These are phyloP conservation scores for Saxidomus purpurata DNA, from an alignment of 1,140 invertebrate genomes.

Conservation along the genomic window DNA sequence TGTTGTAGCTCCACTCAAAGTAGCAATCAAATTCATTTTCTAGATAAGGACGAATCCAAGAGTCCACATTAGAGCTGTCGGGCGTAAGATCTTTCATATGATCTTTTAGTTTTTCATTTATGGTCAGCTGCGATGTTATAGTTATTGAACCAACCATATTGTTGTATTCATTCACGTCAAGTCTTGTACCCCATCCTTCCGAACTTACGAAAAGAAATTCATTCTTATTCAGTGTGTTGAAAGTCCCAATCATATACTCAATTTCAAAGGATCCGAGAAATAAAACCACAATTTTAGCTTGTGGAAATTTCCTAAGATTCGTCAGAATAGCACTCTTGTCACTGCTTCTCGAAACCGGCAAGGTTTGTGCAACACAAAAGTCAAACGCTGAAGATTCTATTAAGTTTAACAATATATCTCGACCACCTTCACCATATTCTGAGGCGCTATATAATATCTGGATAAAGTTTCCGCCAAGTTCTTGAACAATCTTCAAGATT, in stretches of 20 bases:
- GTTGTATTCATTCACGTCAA: background rate
- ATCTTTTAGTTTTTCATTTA: conserved; percentile 35
- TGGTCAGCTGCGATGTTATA: conserved; percentile 4
- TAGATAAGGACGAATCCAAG: conserved; percentile 42
- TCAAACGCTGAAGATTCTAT: background rate
- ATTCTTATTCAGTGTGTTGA: conserved; percentile 3
- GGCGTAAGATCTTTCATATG: conserved; percentile 15
- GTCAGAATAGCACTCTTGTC: background rate
- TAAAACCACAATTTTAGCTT: conserved; percentile 40
- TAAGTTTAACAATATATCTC: background rate
- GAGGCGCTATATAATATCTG: conserved; percentile 43
- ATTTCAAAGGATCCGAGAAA: conserved; percentile 47
- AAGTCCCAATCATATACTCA: background rate
- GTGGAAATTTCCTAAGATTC: background rate
- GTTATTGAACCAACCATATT: conserved; percentile 39
- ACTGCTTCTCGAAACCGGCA: background rate
- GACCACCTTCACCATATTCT: conserved; percentile 46
- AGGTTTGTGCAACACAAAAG: conserved; percentile 14
- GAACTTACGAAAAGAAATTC: conserved; percentile 60
- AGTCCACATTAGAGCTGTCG: background rate
- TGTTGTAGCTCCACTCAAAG: conserved; percentile 57
- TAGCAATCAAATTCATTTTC: conserved; percentile 29
- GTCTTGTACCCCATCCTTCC: conserved; percentile 39
- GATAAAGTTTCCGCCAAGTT: background rate
- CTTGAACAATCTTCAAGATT: conserved; percentile 4